Conservation (phyloP, 2,797 vertebrate genomes). For the Pseudochirops cupreus region DNA sequence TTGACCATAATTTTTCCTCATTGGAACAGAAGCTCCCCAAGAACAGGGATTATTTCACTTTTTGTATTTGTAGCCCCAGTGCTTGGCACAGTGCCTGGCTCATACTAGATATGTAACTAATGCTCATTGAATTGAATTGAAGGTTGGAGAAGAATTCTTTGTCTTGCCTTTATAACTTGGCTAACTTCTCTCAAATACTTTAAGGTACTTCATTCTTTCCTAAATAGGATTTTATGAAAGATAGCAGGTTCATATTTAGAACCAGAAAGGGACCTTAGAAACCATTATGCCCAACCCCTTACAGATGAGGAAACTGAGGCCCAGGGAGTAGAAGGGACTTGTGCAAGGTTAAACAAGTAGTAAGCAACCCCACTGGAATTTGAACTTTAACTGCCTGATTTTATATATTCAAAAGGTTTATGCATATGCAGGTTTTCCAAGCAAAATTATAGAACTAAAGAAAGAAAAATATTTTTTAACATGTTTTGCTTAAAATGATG, state of each 20-base stretch:
- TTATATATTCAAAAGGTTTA: neutral
- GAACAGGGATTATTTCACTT: neutral
- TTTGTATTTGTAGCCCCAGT: neutral
- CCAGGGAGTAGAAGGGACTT: neutral
- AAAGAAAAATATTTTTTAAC: slow-evolving; percentile 59
- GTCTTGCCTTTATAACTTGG: slow-evolving; percentile 18
- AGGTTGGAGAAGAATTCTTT: slow-evolving; percentile 10
- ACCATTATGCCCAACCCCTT: neutral
- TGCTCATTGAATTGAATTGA: slow-evolving; percentile 17
- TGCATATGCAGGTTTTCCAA: slow-evolving; percentile 35
- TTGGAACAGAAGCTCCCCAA: neutral
- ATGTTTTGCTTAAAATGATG: slow-evolving; percentile 56
- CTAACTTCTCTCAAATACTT: slow-evolving; percentile 30
- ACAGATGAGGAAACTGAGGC: neutral
- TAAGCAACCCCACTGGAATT: neutral
- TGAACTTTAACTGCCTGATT: neutral
- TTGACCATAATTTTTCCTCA: neutral
- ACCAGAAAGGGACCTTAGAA: neutral
- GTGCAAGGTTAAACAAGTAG: neutral
- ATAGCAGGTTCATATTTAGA: slow-evolving; percentile 20
- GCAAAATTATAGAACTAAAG: slow-evolving; percentile 63
- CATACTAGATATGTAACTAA: neutral
- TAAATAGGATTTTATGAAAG: slow-evolving; percentile 49
- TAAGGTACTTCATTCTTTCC: slow-evolving; percentile 18
- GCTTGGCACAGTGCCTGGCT: neutral